phyloP scores from a whole-genome alignment of 1,140 invertebrate genomes.

The Calliphora vicina region DNA sequence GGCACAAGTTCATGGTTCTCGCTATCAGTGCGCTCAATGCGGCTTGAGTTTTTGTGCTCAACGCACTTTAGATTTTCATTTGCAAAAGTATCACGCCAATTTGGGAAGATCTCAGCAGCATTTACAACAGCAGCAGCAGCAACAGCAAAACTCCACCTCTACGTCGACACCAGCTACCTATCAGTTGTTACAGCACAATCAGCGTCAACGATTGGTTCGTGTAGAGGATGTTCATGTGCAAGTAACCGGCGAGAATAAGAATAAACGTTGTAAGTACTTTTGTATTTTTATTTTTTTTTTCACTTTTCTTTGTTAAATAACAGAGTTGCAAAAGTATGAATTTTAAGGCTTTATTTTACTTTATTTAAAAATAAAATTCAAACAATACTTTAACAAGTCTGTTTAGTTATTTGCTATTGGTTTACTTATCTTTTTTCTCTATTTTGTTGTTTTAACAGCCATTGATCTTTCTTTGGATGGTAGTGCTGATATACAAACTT shows the following conservation, averaged over 20 bases:
- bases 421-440: neutral
- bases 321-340: neutral
- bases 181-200: neutral
- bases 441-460: conserved; percentile 21
- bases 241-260: conserved; percentile 39
- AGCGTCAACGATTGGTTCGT: conserved; percentile 33
- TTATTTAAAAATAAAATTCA: too few species aligned
- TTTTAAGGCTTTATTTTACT: too few species aligned
- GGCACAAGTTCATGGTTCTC: conserved; percentile 50
- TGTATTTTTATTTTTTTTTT: neutral
- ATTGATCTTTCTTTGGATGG: conserved; percentile 25
- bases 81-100: conserved; percentile 50
- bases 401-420: too few species aligned
- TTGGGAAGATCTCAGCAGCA: neutral
- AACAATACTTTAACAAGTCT: too few species aligned
- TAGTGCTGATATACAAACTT: neutral
- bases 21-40: conserved; percentile 58
- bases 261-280: conserved; percentile 37
- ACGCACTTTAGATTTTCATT: conserved; percentile 52
- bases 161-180: neutral
- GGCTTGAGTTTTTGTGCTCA: conserved; percentile 55
- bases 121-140: conserved; percentile 29
- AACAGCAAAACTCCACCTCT: conserved; percentile 28
- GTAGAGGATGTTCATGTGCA: conserved; percentile 57
- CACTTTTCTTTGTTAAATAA: neutral